Evolutionary conservation across 2,113 vertebrate species (phyloP).

Genomic region (Passer domesticus): DNA sequence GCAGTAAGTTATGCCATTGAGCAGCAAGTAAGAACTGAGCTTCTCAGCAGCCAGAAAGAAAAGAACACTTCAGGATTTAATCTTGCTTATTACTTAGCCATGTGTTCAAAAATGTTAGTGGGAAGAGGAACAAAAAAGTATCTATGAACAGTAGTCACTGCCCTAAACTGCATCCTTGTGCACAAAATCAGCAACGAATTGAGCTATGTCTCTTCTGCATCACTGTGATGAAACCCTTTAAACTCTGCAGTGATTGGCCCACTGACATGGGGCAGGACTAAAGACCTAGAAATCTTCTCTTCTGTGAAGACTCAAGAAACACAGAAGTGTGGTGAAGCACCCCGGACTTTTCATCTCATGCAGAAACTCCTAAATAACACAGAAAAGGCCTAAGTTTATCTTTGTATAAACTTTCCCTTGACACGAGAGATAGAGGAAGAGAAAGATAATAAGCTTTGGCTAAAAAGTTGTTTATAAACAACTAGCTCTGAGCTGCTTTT

Average conservation of each 20-base stretch:
- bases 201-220: not conserved
- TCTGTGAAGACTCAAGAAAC: not conserved
- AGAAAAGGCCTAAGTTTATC: not conserved
- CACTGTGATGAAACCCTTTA: not conserved
- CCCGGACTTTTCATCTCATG: not conserved
- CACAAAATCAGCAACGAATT: not conserved
- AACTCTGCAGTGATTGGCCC: not conserved
- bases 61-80: not conserved
- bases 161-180: not conserved
- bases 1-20: not conserved
- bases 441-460: not conserved
- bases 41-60: not conserved
- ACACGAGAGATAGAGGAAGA: not conserved
- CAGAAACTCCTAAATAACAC: not conserved
- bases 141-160: not conserved
- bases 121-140: not conserved
- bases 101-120: not conserved
- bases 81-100: not conserved
- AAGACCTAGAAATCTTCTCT: not conserved
- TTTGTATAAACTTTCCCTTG: not conserved
- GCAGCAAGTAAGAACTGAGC: not conserved
- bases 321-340: not conserved
- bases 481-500: not conserved
- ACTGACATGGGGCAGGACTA: not conserved
- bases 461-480: not conserved